Conservation (phyloP, 2,113 vertebrate genomes). For the Neolamprologus kungweensis region DNA sequence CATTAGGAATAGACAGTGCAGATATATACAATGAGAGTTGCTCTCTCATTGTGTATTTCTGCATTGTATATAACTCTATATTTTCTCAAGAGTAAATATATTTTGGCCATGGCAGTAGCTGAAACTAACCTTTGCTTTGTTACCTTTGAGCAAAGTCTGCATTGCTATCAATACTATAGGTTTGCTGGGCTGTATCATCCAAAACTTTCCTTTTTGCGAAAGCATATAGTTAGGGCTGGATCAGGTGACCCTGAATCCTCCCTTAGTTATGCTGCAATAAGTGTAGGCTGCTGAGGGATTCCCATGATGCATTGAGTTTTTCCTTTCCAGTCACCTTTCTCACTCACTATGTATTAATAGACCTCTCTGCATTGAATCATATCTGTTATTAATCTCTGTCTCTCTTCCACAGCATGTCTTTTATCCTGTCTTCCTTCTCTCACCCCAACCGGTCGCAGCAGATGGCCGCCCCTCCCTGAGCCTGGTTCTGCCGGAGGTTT, state of each 20-base stretch:
- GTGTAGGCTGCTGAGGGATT: fast-evolving
- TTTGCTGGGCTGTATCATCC: not conserved
- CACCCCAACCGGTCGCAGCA: no score
- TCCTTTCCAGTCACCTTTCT: no score
- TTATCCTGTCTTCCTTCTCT: no score
- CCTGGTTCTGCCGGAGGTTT: no score
- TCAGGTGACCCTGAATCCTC: not conserved
- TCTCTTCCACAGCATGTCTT: no score
- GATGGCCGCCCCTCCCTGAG: no score
- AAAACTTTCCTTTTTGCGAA: fast-evolving
- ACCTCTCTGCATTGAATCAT: no score
- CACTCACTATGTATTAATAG: no score
- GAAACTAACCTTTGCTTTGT: not conserved
- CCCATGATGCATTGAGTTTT: no score
- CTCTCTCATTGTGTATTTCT: not conserved
- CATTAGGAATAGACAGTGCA: not conserved
- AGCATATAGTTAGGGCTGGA: not conserved
- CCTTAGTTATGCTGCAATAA: not conserved
- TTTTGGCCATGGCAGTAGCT: not conserved
- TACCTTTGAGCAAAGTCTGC: not conserved
- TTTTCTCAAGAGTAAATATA: not conserved
- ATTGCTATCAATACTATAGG: not conserved
- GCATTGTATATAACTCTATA: not conserved
- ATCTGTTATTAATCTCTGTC: no score
- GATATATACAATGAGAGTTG: fast-evolving